A percentile compares a stretch with the other conserved stretches of the same genome.
phyloP scores from a whole-genome alignment of 2,113 vertebrate genomes.

The Pelecanoides urinatrix region DNA sequence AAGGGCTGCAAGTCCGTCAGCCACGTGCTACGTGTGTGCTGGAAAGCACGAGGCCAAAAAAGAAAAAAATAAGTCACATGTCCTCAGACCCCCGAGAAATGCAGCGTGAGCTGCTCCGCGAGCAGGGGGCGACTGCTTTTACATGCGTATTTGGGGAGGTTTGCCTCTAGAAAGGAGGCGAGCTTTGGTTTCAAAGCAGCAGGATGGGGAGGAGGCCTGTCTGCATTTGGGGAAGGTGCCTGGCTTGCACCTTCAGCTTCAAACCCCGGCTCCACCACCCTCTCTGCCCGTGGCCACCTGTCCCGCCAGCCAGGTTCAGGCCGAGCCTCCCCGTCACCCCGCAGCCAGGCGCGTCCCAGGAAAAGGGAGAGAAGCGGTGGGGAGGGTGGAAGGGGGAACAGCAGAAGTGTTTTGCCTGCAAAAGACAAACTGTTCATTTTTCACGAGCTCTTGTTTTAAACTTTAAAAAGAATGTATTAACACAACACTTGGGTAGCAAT shows the following conservation, averaged over 20 bases:
- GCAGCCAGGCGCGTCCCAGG: accelerated
- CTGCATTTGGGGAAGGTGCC: neutral
- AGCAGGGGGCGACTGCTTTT: accelerated
- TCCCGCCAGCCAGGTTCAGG: neutral
- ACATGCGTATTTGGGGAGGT: neutral
- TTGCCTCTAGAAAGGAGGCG: neutral
- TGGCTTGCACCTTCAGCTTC: neutral
- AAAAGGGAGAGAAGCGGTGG: neutral
- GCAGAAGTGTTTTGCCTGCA: neutral
- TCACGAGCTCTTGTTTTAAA: neutral
- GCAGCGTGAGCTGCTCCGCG: neutral
- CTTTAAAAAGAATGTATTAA: neutral
- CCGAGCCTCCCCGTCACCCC: accelerated
- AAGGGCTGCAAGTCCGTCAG: neutral
- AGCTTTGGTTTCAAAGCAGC: neutral
- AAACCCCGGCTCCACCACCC: neutral
- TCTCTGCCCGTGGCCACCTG: neutral
- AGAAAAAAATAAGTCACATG: neutral
- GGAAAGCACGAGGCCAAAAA: neutral
- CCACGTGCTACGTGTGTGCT: neutral
- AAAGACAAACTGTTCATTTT: neutral
- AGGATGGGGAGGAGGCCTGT: neutral
- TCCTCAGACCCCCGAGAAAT: neutral
- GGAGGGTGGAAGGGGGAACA: neutral
- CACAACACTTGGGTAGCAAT: neutral